phyloP scores from a whole-genome alignment of 92 coral and sea anemone species.

The Heteractis magnifica region DNA sequence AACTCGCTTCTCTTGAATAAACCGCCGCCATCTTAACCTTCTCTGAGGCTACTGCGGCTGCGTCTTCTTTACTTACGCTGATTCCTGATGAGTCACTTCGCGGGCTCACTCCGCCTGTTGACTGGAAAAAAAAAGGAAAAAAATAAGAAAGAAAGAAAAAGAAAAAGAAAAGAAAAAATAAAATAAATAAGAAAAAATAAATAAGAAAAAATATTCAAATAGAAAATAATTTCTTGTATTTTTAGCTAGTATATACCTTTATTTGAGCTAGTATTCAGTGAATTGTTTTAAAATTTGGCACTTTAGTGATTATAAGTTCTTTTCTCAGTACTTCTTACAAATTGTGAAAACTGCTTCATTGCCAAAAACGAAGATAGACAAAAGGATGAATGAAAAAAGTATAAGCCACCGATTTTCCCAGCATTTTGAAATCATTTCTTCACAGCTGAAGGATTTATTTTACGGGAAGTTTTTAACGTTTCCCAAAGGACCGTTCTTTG shows the following conservation, averaged over 20 bases:
- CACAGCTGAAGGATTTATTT: background rate
- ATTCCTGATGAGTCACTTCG: constrained; percentile 75
- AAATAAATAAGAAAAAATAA: background rate
- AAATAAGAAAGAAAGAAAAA: constrained; percentile 7
- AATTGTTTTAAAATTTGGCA: background rate
- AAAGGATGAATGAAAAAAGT: background rate
- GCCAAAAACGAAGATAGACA: background rate
- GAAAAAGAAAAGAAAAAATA: background rate
- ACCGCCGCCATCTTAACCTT: constrained; percentile 89
- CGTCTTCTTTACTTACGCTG: constrained; percentile 75
- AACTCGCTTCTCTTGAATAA: constrained; percentile 87
- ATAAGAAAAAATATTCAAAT: background rate
- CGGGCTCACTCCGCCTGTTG: constrained; percentile 76
- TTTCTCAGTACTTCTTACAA: background rate
- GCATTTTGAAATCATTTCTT: background rate
- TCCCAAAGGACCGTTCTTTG: background rate
- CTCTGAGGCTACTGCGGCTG: constrained; percentile 69
- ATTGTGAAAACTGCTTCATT: background rate
- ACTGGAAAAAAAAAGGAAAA: constrained; percentile 45
- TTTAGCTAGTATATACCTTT: background rate
- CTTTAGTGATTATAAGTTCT: background rate
- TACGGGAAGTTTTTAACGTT: background rate
- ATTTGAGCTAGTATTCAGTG: no score
- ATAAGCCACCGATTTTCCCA: background rate
- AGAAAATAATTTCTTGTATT: background rate